phyloP scores from a whole-genome alignment of 2,113 vertebrate species.

The Diadophis punctatus region DNA sequence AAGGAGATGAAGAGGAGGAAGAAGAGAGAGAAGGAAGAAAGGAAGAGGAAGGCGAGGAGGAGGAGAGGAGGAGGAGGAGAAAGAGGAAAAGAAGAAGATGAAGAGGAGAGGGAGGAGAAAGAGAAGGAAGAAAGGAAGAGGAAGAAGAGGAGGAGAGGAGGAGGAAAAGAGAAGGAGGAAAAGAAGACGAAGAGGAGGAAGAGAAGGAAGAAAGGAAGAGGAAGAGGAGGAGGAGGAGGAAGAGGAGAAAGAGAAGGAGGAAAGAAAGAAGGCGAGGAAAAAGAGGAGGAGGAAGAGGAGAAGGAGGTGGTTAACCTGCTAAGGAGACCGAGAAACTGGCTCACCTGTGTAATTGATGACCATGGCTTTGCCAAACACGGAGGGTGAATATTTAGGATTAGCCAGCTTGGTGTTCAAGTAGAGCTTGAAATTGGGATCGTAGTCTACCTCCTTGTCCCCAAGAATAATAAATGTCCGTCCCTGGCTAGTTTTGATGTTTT shows the following conservation, averaged over 20 bases:
- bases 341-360: constrained; percentile 97
- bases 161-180: background rate
- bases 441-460: constrained; percentile 94
- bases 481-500: constrained; percentile 80
- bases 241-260: background rate
- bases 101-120: too few relatives aligned
- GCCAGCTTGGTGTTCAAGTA: constrained; percentile 92
- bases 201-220: background rate
- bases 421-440: constrained; percentile 87
- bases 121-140: background rate
- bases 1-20: too few relatives aligned
- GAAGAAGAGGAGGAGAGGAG: background rate
- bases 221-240: too few relatives aligned
- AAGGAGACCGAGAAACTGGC: background rate
- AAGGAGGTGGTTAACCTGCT: background rate
- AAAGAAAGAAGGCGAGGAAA: background rate
- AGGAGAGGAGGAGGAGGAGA: too few relatives aligned
- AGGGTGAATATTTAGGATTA: constrained; percentile 88
- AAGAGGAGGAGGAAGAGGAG: background rate
- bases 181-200: background rate
- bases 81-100: too few relatives aligned
- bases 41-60: too few relatives aligned
- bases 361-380: constrained; percentile 93
- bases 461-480: constrained; percentile 82
- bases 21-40: background rate